Percentiles rank a stretch among this genome's conserved stretches.
Evolutionary conservation across 2,888 invertebrate genomes (phyloP).

Genomic region (Diaprepes abbreviatus): DNA sequence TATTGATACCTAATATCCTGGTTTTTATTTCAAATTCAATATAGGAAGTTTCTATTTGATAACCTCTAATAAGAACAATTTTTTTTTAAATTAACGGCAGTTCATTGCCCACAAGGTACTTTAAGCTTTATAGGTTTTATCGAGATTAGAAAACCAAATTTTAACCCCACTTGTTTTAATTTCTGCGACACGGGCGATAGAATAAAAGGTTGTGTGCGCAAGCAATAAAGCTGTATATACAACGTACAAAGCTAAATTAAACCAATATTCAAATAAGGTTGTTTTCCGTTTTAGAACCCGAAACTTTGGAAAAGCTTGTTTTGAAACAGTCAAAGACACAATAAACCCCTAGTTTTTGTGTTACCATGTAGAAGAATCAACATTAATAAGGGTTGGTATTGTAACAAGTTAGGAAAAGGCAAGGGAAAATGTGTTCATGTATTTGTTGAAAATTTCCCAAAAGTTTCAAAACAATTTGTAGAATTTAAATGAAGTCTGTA

Average conservation of each 20-base stretch:
- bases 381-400: slow-evolving; percentile 12
- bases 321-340: background rate
- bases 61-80: too few species aligned
- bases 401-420: slow-evolving; percentile 5
- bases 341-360: slow-evolving; percentile 7
- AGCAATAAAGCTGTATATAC: slow-evolving; percentile 24
- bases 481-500: background rate
- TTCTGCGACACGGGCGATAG: background rate
- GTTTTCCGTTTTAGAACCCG: background rate
- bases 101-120: too few species aligned
- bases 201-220: slow-evolving; percentile 1
- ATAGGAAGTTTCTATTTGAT: too few species aligned
- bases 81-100: too few species aligned
- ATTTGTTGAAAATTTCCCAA: background rate
- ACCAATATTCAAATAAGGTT: slow-evolving; percentile 41
- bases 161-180: too few species aligned
- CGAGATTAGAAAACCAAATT: too few species aligned
- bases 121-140: too few species aligned
- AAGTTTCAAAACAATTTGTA: background rate
- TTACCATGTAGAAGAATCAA: slow-evolving; percentile 8
- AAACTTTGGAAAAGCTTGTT: slow-evolving; percentile 8
- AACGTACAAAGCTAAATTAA: slow-evolving; percentile 30
- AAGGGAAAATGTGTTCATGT: background rate
- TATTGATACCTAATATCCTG: too few species aligned
- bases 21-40: too few species aligned